These are phyloP conservation scores for Platycheirus albimanus DNA, from an alignment of 2,888 invertebrate genomes.

Conservation along the genomic window DNA sequence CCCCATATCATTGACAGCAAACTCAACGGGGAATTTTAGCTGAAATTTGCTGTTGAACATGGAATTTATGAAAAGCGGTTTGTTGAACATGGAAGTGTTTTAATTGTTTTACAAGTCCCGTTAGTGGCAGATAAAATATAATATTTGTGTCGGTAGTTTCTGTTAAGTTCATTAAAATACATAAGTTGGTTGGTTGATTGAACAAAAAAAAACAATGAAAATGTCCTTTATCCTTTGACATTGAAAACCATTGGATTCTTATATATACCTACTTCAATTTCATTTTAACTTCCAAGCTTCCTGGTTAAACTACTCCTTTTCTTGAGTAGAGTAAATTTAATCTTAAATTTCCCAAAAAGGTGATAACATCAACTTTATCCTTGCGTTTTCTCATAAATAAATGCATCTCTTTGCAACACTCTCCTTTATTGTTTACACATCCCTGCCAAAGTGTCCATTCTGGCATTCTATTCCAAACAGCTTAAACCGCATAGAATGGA, in stretches of 20 bases:
- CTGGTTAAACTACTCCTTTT: too few relatives aligned
- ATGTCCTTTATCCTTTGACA: background rate
- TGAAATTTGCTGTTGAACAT: slow-evolving; percentile 18
- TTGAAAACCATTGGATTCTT: background rate
- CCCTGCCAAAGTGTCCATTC: slow-evolving; percentile 60
- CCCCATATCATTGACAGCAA: slow-evolving; percentile 7
- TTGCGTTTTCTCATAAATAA: slow-evolving; percentile 58
- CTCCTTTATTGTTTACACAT: slow-evolving; percentile 58
- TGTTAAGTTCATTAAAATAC: too few relatives aligned
- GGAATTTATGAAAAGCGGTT: slow-evolving; percentile 42
- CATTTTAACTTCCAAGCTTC: background rate
- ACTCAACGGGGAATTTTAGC: slow-evolving; percentile 14
- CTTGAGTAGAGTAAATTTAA: slow-evolving; percentile 7
- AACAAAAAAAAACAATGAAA: background rate
- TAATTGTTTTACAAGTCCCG: slow-evolving; percentile 9
- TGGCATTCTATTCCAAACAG: slow-evolving; percentile 47
- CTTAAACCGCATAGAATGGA: slow-evolving; percentile 58
- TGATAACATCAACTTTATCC: slow-evolving; percentile 20
- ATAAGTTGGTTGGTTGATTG: too few relatives aligned
- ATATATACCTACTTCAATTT: background rate
- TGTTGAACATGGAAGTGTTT: slow-evolving; percentile 26
- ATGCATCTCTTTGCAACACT: slow-evolving; percentile 55
- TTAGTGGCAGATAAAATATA: background rate
- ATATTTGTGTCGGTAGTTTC: background rate
- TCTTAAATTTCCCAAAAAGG: slow-evolving; percentile 12